Percentiles rank a stretch among this genome's conserved stretches.
These are phyloP conservation scores for Nilaparvata lugens DNA, from an alignment of 1,140 invertebrate genomes.

Conservation along the genomic window DNA sequence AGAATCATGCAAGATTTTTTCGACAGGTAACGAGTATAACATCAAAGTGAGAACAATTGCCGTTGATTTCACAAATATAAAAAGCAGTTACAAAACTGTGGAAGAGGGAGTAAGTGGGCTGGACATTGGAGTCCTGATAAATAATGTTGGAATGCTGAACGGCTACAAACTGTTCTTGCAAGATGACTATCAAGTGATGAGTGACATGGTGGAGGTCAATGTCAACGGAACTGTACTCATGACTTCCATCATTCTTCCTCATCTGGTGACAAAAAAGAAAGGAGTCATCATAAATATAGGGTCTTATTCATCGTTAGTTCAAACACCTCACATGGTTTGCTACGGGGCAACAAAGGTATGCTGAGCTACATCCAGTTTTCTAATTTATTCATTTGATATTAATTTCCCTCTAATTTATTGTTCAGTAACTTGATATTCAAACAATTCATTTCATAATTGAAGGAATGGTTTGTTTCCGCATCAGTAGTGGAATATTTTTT, in stretches of 20 bases:
- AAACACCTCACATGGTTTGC: conserved; percentile 68
- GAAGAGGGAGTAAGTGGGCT: conserved; percentile 57
- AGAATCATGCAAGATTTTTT: too few species aligned
- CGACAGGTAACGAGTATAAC: conserved; percentile 52
- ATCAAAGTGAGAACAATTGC: conserved; percentile 71
- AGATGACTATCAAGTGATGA: conserved; percentile 43
- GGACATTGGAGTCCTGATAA: conserved; percentile 86
- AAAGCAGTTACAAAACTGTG: conserved; percentile 65
- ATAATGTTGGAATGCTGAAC: conserved; percentile 85
- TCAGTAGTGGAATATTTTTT: too few species aligned
- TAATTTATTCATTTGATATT: too few species aligned
- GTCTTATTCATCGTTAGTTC: conserved; percentile 66
- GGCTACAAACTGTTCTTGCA: conserved; percentile 74
- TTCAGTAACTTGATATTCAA: too few species aligned
- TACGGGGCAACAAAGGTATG: conserved; percentile 79
- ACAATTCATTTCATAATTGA: too few species aligned
- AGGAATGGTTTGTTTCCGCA: too few species aligned
- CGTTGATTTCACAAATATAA: conserved; percentile 65
- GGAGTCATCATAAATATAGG: conserved; percentile 88
- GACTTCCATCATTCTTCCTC: conserved; percentile 65
- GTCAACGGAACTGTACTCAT: conserved; percentile 46
- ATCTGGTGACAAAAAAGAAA: conserved; percentile 69
- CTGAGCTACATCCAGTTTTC: too few species aligned
- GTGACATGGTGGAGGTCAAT: conserved; percentile 39
- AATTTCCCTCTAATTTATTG: too few species aligned